phyloP scores from a whole-genome alignment of 2,888 invertebrate species.

The Oasisia sp. region DNA sequence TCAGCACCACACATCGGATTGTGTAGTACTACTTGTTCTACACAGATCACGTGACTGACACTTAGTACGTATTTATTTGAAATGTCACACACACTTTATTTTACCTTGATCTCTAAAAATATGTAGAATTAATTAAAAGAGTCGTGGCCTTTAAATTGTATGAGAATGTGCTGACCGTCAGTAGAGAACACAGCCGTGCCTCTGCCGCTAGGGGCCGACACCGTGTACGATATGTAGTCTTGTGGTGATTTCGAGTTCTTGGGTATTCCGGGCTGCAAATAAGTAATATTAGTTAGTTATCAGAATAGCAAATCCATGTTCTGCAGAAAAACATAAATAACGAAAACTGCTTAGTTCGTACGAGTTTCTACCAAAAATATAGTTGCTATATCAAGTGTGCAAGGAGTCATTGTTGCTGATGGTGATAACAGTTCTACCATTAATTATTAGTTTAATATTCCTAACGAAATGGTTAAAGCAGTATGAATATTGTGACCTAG shows the following conservation, averaged over 20 bases:
- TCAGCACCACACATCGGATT: not conserved
- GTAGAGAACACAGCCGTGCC: slow-evolving; percentile 54
- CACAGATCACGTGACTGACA: not conserved
- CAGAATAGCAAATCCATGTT: not conserved
- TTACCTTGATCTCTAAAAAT: too few species aligned
- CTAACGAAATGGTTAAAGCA: too few species aligned
- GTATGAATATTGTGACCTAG: not conserved
- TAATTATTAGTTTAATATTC: not conserved
- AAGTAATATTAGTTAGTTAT: slow-evolving; percentile 10
- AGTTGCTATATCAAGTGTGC: not conserved
- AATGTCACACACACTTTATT: too few species aligned
- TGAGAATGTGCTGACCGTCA: slow-evolving; percentile 48
- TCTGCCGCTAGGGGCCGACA: slow-evolving; percentile 60
- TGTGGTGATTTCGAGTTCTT: slow-evolving; percentile 24
- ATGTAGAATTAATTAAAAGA: too few species aligned
- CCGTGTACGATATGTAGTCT: slow-evolving; percentile 59
- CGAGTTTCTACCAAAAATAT: not conserved
- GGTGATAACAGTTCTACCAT: not conserved
- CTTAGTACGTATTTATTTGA: not conserved
- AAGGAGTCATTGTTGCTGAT: not conserved
- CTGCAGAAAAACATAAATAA: not conserved
- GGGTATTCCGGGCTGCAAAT: slow-evolving; percentile 54
- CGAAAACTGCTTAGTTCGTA: not conserved
- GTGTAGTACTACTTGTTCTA: not conserved
- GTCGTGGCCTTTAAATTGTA: not conserved